Percentiles rank a stretch among this genome's conserved stretches.
Conservation (phyloP, 2,797 vertebrate genomes). For the Karalla daura region DNA sequence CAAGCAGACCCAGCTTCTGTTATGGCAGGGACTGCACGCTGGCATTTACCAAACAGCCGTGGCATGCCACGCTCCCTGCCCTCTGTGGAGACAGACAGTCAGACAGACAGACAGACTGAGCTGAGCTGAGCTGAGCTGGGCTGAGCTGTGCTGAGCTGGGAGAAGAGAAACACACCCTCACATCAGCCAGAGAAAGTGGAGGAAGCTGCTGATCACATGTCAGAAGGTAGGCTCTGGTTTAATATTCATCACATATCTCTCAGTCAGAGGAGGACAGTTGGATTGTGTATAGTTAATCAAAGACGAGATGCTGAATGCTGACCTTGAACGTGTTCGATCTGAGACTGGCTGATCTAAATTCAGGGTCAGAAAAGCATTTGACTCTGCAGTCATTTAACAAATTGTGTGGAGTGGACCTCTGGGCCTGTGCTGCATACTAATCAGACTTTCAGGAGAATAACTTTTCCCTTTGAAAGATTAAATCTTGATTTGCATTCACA, state of each 20-base stretch:
- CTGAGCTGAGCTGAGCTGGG: constrained; percentile 44
- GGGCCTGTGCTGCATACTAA: constrained; percentile 46
- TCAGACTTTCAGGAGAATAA: constrained; percentile 15
- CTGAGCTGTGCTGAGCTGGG: constrained; percentile 52
- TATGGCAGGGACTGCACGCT: constrained; percentile 76
- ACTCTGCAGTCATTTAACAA: constrained; percentile 57
- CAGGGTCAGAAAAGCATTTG: constrained; percentile 54
- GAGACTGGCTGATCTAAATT: constrained; percentile 45
- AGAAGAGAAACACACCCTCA: constrained; percentile 56
- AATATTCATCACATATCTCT: constrained; percentile 45
- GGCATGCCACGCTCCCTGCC: constrained; percentile 67
- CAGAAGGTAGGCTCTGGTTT: constrained; percentile 70
- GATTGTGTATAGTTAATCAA: constrained; percentile 47
- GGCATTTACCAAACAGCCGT: constrained; percentile 72
- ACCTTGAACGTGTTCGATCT: constrained; percentile 63
- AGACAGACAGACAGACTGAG: constrained; percentile 32
- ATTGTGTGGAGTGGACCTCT: constrained; percentile 30
- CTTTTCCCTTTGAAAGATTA: constrained; percentile 33
- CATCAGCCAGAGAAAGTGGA: constrained; percentile 47
- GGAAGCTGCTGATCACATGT: constrained; percentile 53
- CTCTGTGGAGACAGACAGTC: constrained; percentile 50
- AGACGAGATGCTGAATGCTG: constrained; percentile 46
- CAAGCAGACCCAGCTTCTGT: constrained; percentile 74
- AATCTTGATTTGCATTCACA: constrained; percentile 30
- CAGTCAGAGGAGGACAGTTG: constrained; percentile 9